phyloP scores from a whole-genome alignment of 2,113 vertebrate species.

The Cyphomyrus discorhynchus region DNA sequence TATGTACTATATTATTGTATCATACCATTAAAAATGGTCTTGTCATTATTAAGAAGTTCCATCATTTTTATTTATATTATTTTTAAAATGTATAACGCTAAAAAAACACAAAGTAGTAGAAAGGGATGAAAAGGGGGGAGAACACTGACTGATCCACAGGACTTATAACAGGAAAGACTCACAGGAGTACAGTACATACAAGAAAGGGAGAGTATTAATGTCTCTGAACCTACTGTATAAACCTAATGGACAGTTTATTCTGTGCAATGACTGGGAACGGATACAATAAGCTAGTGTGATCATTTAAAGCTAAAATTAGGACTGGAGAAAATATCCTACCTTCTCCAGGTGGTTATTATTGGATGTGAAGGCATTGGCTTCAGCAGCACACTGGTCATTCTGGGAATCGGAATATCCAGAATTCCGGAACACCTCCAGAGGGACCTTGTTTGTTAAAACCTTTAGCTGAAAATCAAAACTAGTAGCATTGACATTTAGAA shows the following conservation, averaged over 20 bases:
- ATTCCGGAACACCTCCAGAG: conserved; percentile 5
- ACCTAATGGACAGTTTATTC: background rate
- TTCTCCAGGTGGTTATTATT: background rate
- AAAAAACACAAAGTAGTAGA: background rate
- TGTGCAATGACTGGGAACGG: background rate
- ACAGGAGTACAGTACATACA: background rate
- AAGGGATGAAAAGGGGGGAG: background rate
- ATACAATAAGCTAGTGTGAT: background rate
- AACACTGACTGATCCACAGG: background rate
- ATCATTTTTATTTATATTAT: background rate
- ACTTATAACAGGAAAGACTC: background rate
- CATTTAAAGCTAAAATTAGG: background rate
- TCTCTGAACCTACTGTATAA: background rate
- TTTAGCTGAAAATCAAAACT: background rate
- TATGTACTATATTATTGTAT: background rate
- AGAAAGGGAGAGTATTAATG: background rate
- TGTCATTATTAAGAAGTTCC: background rate
- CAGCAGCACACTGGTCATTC: background rate
- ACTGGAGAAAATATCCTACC: background rate
- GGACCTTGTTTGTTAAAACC: conserved; percentile 7
- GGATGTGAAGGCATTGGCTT: background rate
- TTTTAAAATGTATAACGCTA: background rate
- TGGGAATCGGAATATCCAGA: conserved; percentile 5
- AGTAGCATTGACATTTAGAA: background rate
- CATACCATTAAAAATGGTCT: background rate